Conservation (phyloP, 2,797 vertebrate species). For the Sebastes iracundus region DNA sequence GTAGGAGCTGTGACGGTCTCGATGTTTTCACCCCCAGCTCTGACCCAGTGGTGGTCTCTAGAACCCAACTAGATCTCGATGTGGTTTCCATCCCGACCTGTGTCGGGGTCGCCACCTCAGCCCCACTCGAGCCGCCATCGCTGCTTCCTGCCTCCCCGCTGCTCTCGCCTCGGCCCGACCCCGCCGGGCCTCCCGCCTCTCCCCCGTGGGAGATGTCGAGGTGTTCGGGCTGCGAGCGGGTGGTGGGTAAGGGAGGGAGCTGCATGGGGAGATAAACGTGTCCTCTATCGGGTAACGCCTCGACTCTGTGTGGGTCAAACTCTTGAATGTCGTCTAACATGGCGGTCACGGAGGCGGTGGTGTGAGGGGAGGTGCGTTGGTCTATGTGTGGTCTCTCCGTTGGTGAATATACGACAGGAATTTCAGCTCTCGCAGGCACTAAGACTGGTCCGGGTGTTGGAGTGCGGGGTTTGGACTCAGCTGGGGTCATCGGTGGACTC, state of each 20-base stretch:
- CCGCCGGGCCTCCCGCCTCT: background rate
- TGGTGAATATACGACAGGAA: background rate
- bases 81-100: background rate
- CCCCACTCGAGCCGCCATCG: background rate
- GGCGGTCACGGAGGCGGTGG: background rate
- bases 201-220: slow-evolving; percentile 46
- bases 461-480: background rate
- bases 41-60: background rate
- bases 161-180: background rate
- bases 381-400: slow-evolving; percentile 7
- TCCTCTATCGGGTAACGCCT: slow-evolving; percentile 26
- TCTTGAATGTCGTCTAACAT: background rate
- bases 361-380: background rate
- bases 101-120: background rate
- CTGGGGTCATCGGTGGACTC: background rate
- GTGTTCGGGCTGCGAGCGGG: background rate
- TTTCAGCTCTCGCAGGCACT: background rate
- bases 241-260: slow-evolving; percentile 54
- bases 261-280: background rate
- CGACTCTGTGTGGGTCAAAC: background rate
- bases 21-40: background rate
- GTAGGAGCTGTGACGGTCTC: background rate
- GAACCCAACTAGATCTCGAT: background rate
- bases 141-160: slow-evolving; percentile 28
- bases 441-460: background rate